phyloP scores from a whole-genome alignment of 1,140 invertebrate species.

The Xylocopa sonorina region DNA sequence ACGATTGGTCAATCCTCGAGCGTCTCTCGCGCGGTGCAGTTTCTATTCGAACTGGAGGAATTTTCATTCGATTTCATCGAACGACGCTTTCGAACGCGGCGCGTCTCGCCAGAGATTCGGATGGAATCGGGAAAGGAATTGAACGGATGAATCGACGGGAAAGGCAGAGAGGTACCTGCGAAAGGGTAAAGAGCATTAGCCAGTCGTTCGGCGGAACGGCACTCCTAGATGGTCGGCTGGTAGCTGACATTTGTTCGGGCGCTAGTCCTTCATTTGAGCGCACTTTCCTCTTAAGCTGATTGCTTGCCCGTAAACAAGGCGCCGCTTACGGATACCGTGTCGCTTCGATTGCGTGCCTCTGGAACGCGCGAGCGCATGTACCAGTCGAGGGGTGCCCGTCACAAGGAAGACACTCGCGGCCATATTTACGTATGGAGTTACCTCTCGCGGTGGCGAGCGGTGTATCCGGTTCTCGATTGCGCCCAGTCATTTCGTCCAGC shows the following conservation, averaged over 20 bases:
- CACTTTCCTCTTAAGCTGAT: slow-evolving; percentile 55
- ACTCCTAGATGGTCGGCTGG: slow-evolving; percentile 24
- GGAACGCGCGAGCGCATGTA: slow-evolving; percentile 17
- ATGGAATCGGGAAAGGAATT: background rate
- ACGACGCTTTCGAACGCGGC: too few species aligned
- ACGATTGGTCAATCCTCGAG: too few species aligned
- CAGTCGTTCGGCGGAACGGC: slow-evolving; percentile 15
- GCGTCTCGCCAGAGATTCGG: too few species aligned
- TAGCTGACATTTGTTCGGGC: slow-evolving; percentile 42
- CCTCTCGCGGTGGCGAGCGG: background rate
- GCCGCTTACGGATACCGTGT: slow-evolving; percentile 7
- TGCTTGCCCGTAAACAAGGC: slow-evolving; percentile 46
- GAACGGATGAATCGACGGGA: background rate
- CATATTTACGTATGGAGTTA: slow-evolving; percentile 9
- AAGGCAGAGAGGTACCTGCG: background rate
- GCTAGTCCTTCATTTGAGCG: slow-evolving; percentile 39
- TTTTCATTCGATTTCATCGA: background rate
- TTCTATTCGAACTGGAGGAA: too few species aligned
- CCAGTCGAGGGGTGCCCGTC: slow-evolving; percentile 10
- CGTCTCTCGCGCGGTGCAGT: too few species aligned
- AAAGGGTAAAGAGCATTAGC: background rate
- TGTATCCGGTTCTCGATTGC: background rate
- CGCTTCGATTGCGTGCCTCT: slow-evolving; percentile 27
- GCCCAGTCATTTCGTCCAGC: background rate
- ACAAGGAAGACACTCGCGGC: background rate